Percentiles rank a stretch among this genome's conserved stretches.
Conservation (phyloP, 2,113 vertebrate species). For the Romanogobio albipinnatus region DNA sequence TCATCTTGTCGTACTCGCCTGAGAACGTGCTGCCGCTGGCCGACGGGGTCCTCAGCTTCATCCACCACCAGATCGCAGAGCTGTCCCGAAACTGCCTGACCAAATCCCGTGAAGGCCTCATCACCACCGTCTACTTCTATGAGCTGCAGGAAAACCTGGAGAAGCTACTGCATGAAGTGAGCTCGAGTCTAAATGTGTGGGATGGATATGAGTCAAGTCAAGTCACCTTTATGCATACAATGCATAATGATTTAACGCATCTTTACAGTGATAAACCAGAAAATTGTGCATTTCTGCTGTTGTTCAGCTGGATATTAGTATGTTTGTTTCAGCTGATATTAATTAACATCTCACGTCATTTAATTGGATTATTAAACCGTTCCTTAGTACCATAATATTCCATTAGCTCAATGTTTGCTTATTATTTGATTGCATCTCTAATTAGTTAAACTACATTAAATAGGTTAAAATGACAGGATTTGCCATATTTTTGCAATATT, state of each 20-base stretch:
- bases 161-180: slow-evolving; percentile 88
- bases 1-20: slow-evolving; percentile 82
- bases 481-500: not conserved
- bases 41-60: slow-evolving; percentile 93
- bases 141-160: slow-evolving; percentile 96
- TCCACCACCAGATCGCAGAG: slow-evolving; percentile 94
- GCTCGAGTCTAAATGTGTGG: slow-evolving; percentile 50
- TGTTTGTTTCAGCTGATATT: not conserved
- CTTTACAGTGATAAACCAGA: no score
- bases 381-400: not conserved
- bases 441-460: not conserved
- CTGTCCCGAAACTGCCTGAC: slow-evolving; percentile 90
- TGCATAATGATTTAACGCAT: no score
- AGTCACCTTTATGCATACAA: no score
- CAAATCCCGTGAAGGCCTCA: slow-evolving; percentile 88
- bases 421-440: not conserved
- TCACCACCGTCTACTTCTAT: slow-evolving; percentile 91
- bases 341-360: not conserved
- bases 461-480: not conserved
- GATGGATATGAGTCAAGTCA: not conserved
- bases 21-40: slow-evolving; percentile 88
- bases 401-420: not conserved
- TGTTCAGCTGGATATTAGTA: not conserved
- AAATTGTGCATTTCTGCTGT: no score
- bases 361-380: not conserved